Base-by-base conservation (phyloP, 1,140 invertebrate species). In the Drosophila prosaltans region DNA sequence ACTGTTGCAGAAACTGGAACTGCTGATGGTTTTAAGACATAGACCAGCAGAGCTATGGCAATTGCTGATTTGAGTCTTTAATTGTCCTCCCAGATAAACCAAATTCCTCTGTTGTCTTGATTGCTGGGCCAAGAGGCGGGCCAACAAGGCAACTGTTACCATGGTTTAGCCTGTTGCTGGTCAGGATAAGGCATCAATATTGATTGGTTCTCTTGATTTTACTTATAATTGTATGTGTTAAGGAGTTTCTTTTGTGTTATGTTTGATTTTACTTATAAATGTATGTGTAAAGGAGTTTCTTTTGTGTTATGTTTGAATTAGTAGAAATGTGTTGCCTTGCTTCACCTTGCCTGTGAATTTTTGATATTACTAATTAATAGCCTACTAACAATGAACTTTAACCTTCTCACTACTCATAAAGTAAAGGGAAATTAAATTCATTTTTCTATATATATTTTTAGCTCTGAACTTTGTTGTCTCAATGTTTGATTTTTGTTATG, bases 81-180 rank as follows among this genome's bases (percentile, higher is more conserved):
- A 40, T 32, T 66, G 11, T n/a, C 60, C 41, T n/a, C 60, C 41
- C 10, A 67, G 24, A 64, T 58, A 78, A 26, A 59, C 26, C 10
- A 40, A 54, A 28, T 48, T 40, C 30, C 40, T 21, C 48, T 36
- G 30, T 51, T 41, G 41, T 2, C 16, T 16, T 1, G 36, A 3
- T 11, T 24, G 21, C 3, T 58, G 11, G n/a, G 11, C 51, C 21
- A 77, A 39, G 5, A 78, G 45, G 30, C 72, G 64, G 9, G 68
- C 64, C 32, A 78, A 39, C 39, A 75, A 24, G 64, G 72, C 67
- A 54, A 72, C 60, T 24, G 60, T 72, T 65, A 70, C 72, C 76
- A 78, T 78, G 61, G 60, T 59, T 69, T 16, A 24, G 21, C 21
- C 45, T 51, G 21, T 51, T 51, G 45, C 45, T 51, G 45, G 7